Percentiles rank a stretch among this genome's conserved stretches.
These are phyloP conservation scores for Riptortus pedestris DNA, from an alignment of 1,140 invertebrate genomes.

Conservation along the genomic window DNA sequence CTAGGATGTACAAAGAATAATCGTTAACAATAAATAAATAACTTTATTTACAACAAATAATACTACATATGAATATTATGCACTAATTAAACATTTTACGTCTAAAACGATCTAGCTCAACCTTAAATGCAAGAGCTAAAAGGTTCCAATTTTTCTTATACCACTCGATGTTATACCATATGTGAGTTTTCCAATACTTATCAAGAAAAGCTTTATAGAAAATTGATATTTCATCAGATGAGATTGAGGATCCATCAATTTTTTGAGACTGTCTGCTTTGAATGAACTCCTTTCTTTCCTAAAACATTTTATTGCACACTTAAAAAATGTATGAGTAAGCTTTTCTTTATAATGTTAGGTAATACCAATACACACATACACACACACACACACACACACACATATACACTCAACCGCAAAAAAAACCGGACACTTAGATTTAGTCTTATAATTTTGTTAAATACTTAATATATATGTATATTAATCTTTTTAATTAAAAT, in stretches of 20 bases:
- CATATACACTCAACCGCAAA: too few species aligned
- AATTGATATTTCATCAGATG: constrained; percentile 71
- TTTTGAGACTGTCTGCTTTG: constrained; percentile 37
- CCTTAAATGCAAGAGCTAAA: constrained; percentile 23
- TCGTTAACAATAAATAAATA: background rate
- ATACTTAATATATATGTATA: too few species aligned
- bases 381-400: background rate
- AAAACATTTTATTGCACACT: constrained; percentile 33
- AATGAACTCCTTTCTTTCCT: constrained; percentile 54
- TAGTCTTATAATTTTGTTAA: too few species aligned
- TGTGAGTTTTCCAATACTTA: constrained; percentile 59
- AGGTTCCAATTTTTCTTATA: constrained; percentile 44
- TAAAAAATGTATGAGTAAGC: background rate
- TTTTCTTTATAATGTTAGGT: background rate
- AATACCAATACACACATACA: background rate
- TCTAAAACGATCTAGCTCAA: constrained; percentile 24
- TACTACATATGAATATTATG: background rate
- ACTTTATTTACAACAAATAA: background rate
- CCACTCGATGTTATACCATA: constrained; percentile 62
- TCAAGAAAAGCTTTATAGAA: constrained; percentile 75
- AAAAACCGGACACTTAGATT: too few species aligned
- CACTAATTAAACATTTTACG: background rate
- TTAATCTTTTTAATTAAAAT: too few species aligned
- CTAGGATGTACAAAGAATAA: too few species aligned
- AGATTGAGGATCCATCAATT: constrained; percentile 37